Evolutionary conservation across 2,888 invertebrate genomes (phyloP), one percentile per base, ranked within the genome.

Genomic region (Callosobruchus maculatus): DNA sequence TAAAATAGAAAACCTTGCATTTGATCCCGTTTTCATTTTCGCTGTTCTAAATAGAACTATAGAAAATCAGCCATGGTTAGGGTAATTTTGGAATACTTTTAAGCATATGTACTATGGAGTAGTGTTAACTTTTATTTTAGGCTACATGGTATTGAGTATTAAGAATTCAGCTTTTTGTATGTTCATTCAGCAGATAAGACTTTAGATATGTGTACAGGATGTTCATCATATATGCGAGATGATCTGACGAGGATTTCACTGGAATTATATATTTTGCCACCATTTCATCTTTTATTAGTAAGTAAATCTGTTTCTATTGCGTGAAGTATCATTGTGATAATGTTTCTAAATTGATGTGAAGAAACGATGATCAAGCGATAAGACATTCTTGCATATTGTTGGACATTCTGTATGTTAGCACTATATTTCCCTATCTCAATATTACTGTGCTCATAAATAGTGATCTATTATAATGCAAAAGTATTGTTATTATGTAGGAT

Each of bases 401-500:
- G 13, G 49, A 49, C 49, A 49, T 49, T 49, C 49, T 49, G 49
- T 49, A 49, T 49, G 13, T 49, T 7, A 49, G 49, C 49, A 49
- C 3, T 49, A 49, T 49, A 18, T 49, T 49, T 49, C 49, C 49
- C 13, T 18, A 49, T 49, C 49, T 49, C 49, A 67, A 13, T 67
- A 71, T 71, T 67, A 70, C 22, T 71, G 67, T 71, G 21, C 66
- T 68, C n/a, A n/a, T 49, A 73, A 67, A 68, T 71, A 71, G 31
- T 73, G 68, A 68, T 20, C 20, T 71, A 66, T 49, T 30, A 31
- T 71, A 70, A 71, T 30, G 70, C 21, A 74, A 71, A 68, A 67
- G 49, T 74, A 71, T 70, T 71, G 71, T 70, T 70, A 69, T 72
- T 72, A 22, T 71, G 49, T 72, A 72, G 72, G 30, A 73, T 72